Evolutionary conservation across 1,140 invertebrate genomes (phyloP).

Genomic region (Caenorhabditis latens): DNA sequence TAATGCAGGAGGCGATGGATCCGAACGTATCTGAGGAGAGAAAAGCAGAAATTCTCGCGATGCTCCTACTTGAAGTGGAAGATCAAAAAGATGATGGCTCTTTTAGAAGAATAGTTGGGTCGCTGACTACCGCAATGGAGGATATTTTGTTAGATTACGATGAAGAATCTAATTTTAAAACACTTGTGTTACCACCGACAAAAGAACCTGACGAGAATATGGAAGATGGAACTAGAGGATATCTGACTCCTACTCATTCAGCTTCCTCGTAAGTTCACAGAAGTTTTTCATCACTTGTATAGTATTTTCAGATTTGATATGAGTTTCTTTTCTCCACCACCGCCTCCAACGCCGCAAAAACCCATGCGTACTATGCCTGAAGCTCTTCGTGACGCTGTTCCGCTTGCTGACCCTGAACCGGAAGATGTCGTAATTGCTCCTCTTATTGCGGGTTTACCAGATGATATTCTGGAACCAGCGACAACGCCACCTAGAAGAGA

Average conservation of each 20-base stretch:
- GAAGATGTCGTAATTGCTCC: neutral
- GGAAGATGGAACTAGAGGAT: neutral
- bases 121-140: neutral
- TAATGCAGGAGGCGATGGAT: neutral
- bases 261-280: neutral
- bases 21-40: neutral
- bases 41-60: neutral
- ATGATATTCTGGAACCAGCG: neutral
- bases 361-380: neutral
- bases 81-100: neutral
- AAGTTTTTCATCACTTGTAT: neutral
- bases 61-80: neutral
- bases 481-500: neutral
- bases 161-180: neutral
- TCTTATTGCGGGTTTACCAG: neutral
- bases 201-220: neutral
- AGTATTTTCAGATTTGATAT: conserved; percentile 8
- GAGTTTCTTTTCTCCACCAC: neutral
- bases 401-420: neutral
- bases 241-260: neutral
- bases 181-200: neutral
- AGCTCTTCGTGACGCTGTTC: neutral
- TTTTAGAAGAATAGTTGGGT: conserved; percentile 13
- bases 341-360: neutral
- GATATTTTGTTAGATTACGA: neutral